Evolutionary conservation across 2,113 vertebrate species (phyloP), one percentile per base, ranked within the genome.

Genomic region (Acrocephalus arundinaceus): DNA sequence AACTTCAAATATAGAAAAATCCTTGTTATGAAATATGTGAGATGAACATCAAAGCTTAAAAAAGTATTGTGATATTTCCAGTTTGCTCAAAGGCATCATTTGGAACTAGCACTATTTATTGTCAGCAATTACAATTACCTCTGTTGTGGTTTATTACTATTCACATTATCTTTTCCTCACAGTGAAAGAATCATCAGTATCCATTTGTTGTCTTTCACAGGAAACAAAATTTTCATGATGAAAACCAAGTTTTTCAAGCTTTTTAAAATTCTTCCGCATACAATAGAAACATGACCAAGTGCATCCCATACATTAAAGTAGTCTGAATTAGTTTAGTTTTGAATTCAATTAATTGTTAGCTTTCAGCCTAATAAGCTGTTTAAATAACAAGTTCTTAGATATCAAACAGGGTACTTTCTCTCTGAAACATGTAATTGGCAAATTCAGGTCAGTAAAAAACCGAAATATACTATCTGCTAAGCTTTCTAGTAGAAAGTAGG

Each of bases 281-380:
- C n/a, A 83, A 81, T 18, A 9, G 15, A 94, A 37, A 48, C 46
- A 45, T 46, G 39, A 49, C 23, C 62, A 58, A 41, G 80, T 90
- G 6, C 35, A 92, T 16, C 27, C 71, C 54, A 67, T 6, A 92
- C 41, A 83, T 77, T 88, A 96, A 95, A 67, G 13, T 43, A 82
- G 30, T 59, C 31, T 73, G 49, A 79, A 87, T 89, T 81, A 82
- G 31, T 65, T 87, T 23, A 76, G 13, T 39, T 94, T 65, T 80
- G 13, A 90, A 84, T 84, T 63, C 19, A 89, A 30, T 16, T 89
- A 89, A 71, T 55, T 76, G n/a, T 88, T 71, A 90, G 27, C 9
- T 95, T 96, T 92, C n/a, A 93, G 54, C 10, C 9, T 70, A 94
- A 87, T 59, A 79, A 75, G 15, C 25, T 90, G 28, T 72, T 93